Conservation (phyloP, 2,113 vertebrate species). For the Boulengeromyrus knoepffleri region DNA sequence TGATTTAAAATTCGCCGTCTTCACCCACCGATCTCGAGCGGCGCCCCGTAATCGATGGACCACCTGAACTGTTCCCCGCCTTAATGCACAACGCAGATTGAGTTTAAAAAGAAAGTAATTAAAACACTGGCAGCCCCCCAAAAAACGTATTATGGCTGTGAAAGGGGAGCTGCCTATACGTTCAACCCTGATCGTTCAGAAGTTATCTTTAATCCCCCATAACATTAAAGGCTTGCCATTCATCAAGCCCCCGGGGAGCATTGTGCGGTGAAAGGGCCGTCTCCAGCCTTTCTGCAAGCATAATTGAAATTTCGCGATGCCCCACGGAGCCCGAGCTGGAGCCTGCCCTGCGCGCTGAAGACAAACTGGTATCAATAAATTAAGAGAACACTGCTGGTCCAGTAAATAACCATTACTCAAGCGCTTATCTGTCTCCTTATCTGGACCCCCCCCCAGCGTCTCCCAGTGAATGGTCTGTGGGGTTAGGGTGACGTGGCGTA, state of each 20-base stretch:
- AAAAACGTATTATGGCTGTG: constrained; percentile 61
- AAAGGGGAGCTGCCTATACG: constrained; percentile 62
- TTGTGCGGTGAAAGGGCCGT: constrained; percentile 56
- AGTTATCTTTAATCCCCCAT: constrained; percentile 69
- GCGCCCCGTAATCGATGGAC: constrained; percentile 60
- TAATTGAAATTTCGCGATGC: constrained; percentile 58
- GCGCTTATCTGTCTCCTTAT: constrained; percentile 6
- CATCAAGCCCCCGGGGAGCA: constrained; percentile 62
- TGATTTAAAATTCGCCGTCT: constrained; percentile 53
- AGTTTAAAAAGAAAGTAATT: constrained; percentile 69
- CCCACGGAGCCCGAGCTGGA: constrained; percentile 33
- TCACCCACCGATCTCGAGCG: constrained; percentile 51
- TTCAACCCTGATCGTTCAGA: constrained; percentile 58
- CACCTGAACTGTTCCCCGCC: constrained; percentile 51
- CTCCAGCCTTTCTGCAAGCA: constrained; percentile 45
- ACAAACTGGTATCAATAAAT: constrained; percentile 55
- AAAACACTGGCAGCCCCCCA: constrained; percentile 61
- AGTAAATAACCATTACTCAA: constrained; percentile 32
- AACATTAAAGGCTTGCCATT: constrained; percentile 65
- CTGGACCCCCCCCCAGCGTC: neutral
- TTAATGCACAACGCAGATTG: constrained; percentile 53
- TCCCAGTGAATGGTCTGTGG: neutral
- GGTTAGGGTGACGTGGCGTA: neutral
- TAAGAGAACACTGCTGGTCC: constrained; percentile 44
- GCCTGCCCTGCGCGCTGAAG: constrained; percentile 46